Evolutionary conservation across 2,888 invertebrate species (phyloP), one percentile per base, ranked within the genome.

Genomic region (Phlogophora meticulosa): DNA sequence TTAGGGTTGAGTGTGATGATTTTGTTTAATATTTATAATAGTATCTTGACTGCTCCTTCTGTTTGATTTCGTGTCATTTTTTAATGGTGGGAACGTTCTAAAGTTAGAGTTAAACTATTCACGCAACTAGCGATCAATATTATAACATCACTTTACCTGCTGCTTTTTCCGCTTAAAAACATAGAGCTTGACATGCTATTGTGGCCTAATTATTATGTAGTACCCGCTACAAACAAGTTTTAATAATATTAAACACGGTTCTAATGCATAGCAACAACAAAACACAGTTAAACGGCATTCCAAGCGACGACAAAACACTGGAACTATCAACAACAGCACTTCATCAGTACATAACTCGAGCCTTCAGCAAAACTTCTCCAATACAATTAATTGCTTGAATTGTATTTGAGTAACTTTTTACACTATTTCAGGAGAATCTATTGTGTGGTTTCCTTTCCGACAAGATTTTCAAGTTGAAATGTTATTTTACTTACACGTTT

Each of bases 361-460:
- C 45, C 56, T 42, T 48, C 49, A 64, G 48, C 56, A 57, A 49
- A 70, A 67, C 61, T 73, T 62, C 34, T 45, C 22, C 58, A 49
- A 72, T 73, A 64, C 64, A 71, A 71, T 63, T 45, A 63, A 77
- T 71, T 57, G n/a, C 43, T 58, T 34, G 43, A 45, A 57, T 48
- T 76, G 43, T 22, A 53, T 20, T 63, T 10, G 13, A 28, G 7
- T 7, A 34, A 58, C 5, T 62, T 57, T 57, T 48, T 28, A 57
- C 2, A 13, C 15, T 3, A 10, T n/a, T 55, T 49, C 9, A 20
- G 3, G 4, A 40, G 4, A 9, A 55, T 20, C 13, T 59, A 32
- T 13, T 7, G 46, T 10, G 28, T 48, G 10, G 10, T 13, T 66
- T 20, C n/a, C 22, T 22, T 42, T 4, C 3, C 7, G 10, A 9